Evolutionary conservation across 2,113 vertebrate genomes (phyloP), one percentile per base, ranked within the genome.

Genomic region (Noturus placidus): DNA sequence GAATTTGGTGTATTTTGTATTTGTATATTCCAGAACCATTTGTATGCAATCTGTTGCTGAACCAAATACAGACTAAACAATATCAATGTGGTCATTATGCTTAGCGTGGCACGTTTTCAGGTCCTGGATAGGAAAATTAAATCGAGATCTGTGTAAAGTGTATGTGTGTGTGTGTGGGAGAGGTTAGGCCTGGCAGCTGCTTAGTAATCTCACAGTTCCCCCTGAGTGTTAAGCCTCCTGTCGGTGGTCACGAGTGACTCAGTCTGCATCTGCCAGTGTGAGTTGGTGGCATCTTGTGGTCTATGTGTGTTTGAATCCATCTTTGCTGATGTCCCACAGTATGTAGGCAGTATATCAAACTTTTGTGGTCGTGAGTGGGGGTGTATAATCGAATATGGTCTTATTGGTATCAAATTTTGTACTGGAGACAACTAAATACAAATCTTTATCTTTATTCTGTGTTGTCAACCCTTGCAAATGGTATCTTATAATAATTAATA

Each of bases 151-250:
- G 77, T 30, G 33, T 85, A 20, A 76, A 5, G 46, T 69, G 69
- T 70, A 69, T 84, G 46, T 46, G 46, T 50, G 46, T 50, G 46
- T 50, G 46, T 50, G 46, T 50, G 46, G 82, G 78, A 17, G 61
- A 20, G 70, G 69, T 84, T 38, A 67, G 72, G 69, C 35, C 57
- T 46, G 67, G 79, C 79, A 87, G 88, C 69, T 91, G 84, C 88
- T 89, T 86, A 87, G 76, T 89, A 90, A 90, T 90, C 82, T 85
- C 89, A 77, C 87, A 78, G 79, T 84, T 87, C 87, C 69, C 50
- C 76, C 52, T 76, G 83, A 85, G 87, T 50, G 63, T 79, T 54
- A 89, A 87, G 72, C 82, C 87, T 82, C 87, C 86, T 82, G 83
- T 87, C 85, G 79, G 69, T 83, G 79, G 84, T 88, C 85, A 84